Percentiles rank a stretch among this genome's conserved stretches.
Evolutionary conservation across 2,113 vertebrate genomes (phyloP).

Genomic region (Scortum barcoo): DNA sequence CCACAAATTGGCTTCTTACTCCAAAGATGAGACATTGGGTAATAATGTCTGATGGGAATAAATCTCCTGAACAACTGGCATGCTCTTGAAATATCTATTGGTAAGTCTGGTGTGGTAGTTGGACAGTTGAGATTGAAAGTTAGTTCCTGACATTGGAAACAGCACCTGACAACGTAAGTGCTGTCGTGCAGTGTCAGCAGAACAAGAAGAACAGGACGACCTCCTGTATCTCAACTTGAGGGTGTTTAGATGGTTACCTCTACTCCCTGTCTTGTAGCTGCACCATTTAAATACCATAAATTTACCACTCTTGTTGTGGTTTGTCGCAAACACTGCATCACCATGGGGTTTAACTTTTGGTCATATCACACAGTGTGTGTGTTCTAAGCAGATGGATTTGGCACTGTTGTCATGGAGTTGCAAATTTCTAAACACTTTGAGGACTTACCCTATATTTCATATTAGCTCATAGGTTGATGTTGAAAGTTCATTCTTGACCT

Average conservation of each 20-base stretch:
- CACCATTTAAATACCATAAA: too few relatives aligned
- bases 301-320: too few relatives aligned
- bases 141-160: background rate
- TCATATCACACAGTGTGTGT: background rate
- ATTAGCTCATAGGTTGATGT: background rate
- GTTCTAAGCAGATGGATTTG: background rate
- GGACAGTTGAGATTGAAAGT: background rate
- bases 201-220: background rate
- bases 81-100: background rate
- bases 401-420: background rate
- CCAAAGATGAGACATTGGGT: background rate
- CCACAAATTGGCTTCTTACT: background rate
- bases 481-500: background rate
- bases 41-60: background rate
- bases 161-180: background rate
- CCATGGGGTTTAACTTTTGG: background rate
- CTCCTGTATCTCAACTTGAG: background rate
- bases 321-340: background rate
- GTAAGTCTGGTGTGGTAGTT: background rate
- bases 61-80: constrained; percentile 3
- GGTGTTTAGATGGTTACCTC: background rate
- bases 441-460: background rate
- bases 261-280: background rate
- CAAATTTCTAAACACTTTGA: background rate
- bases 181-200: background rate